Conservation (phyloP, 2,797 vertebrate genomes). For the Falco biarmicus region DNA sequence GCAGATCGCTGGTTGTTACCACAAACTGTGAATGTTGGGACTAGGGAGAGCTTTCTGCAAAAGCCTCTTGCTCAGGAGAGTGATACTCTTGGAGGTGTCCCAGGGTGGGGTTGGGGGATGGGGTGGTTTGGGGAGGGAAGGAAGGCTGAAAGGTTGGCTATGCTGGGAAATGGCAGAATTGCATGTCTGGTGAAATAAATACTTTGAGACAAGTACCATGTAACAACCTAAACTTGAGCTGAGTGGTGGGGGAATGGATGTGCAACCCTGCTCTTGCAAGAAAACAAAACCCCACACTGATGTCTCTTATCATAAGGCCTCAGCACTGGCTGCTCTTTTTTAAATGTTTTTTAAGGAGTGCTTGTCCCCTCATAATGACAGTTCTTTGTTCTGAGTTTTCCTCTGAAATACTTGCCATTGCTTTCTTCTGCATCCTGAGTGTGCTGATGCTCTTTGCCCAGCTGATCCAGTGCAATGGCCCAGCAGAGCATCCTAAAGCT, state of each 20-base stretch:
- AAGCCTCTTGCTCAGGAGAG: background rate
- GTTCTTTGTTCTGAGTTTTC: background rate
- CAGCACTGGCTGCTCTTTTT: background rate
- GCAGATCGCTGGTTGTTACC: fast-evolving
- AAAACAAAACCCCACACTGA: background rate
- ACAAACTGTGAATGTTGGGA: background rate
- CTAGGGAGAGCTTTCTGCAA: background rate
- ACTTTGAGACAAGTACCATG: background rate
- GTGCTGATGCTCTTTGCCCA: background rate
- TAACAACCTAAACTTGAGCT: background rate
- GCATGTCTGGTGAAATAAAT: background rate
- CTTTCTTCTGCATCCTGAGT: background rate
- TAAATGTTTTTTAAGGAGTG: background rate
- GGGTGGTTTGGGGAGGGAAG: background rate
- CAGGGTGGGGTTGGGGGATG: too few species aligned
- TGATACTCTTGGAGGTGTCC: background rate
- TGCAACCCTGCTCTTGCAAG: background rate
- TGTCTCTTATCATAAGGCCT: background rate
- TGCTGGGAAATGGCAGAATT: background rate
- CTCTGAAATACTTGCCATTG: background rate
- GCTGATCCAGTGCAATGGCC: background rate
- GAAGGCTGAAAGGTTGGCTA: background rate
- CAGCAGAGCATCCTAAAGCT: background rate
- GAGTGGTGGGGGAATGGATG: background rate
- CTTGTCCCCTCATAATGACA: background rate